Percentiles rank a stretch among this genome's conserved stretches.
Evolutionary conservation across 2,888 invertebrate species (phyloP).

Genomic region (Chironomus tentans): DNA sequence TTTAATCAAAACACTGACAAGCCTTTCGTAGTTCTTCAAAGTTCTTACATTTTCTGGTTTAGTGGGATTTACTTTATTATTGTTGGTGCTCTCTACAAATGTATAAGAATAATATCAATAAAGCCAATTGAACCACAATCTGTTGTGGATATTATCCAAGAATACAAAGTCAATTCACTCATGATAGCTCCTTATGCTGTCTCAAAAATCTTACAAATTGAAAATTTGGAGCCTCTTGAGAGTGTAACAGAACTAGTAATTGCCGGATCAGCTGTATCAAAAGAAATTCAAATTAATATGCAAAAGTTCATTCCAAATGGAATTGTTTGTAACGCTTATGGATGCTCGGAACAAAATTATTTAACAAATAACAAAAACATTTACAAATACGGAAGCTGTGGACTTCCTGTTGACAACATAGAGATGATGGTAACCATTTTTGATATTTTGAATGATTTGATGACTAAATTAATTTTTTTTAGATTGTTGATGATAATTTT

Average conservation of each 20-base stretch:
- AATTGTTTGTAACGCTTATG: neutral
- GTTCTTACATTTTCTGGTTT: neutral
- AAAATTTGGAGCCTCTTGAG: neutral
- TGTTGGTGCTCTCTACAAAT: neutral
- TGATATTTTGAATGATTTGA: no score
- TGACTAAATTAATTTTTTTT: neutral
- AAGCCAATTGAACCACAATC: neutral
- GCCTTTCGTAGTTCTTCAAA: no score
- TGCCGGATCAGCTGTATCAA: neutral
- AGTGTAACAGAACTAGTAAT: neutral
- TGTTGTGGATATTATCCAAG: neutral
- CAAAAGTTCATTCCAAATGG: neutral
- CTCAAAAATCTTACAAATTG: neutral
- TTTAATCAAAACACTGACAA: no score
- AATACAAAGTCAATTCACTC: neutral
- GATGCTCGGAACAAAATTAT: neutral
- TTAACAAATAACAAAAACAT: neutral
- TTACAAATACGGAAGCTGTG: neutral
- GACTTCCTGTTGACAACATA: neutral
- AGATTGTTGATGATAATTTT: neutral
- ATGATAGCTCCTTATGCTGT: neutral
- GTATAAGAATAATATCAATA: neutral
- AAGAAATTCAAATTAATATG: neutral
- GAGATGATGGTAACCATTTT: neutral
- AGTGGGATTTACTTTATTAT: neutral